Percentiles rank a stretch among this genome's conserved stretches.
Conservation (phyloP, 30 jellyfish, hydroid and myxozoan species). For the Pelagia noctiluca region DNA sequence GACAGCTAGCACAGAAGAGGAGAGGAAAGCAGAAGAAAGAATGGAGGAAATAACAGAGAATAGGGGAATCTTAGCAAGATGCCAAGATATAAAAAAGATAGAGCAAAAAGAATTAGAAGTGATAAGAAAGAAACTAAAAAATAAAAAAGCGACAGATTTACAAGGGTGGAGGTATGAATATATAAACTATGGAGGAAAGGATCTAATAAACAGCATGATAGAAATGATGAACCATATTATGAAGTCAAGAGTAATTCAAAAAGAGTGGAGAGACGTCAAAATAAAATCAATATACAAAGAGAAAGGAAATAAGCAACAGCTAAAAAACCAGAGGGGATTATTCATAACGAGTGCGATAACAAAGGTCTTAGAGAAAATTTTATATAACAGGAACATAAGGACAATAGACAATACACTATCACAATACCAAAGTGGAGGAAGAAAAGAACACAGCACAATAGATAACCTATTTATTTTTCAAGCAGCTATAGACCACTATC, state of each 20-base stretch:
- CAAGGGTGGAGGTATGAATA: constrained; percentile 14
- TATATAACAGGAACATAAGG: not conserved
- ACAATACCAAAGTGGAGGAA: not conserved
- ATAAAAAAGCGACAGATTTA: constrained; percentile 22
- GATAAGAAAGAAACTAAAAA: constrained; percentile 5
- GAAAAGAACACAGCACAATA: not conserved
- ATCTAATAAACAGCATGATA: not conserved
- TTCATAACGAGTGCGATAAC: constrained; percentile 7
- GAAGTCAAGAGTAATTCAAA: constrained; percentile 15
- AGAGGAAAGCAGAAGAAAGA: constrained; percentile 38
- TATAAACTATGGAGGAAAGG: constrained; percentile 49
- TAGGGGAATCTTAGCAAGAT: constrained; percentile 3
- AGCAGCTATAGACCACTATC: not conserved
- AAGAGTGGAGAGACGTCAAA: constrained; percentile 9
- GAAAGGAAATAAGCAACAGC: not conserved
- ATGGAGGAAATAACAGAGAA: constrained; percentile 14
- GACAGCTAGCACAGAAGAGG: constrained; percentile 2
- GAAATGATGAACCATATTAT: constrained; percentile 3
- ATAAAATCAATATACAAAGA: constrained; percentile 31
- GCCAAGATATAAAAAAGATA: constrained; percentile 4
- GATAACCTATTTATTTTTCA: not conserved
- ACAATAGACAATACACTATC: not conserved
- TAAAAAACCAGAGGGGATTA: constrained; percentile 19
- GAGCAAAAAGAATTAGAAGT: constrained; percentile 20
- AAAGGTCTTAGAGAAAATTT: constrained; percentile 9